Conservation (phyloP, 64 coral and sea anemone genomes). For the Montipora capricornis region DNA sequence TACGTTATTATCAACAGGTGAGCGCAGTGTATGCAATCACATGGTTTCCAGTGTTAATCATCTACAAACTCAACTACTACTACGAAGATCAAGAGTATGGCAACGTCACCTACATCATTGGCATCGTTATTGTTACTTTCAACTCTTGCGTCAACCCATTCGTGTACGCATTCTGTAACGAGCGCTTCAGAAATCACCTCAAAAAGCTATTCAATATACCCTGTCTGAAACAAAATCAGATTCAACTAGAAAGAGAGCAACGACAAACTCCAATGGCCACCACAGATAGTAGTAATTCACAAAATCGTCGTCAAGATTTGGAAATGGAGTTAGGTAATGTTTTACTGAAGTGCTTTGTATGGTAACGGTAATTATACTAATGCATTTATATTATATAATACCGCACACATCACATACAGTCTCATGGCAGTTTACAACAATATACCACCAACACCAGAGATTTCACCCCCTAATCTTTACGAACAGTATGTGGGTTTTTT, state of each 20-base stretch:
- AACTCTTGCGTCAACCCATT: conserved; percentile 73
- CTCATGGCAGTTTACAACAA: too few relatives aligned
- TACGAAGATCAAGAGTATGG: conserved; percentile 46
- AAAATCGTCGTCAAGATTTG: not conserved
- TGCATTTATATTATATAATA: too few relatives aligned
- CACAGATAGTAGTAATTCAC: conserved; percentile 16
- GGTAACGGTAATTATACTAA: too few relatives aligned
- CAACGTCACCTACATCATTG: conserved; percentile 57
- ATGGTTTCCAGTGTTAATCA: conserved; percentile 70
- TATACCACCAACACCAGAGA: too few relatives aligned
- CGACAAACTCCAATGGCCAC: not conserved
- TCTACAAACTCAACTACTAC: conserved; percentile 66
- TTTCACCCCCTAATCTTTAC: too few relatives aligned
- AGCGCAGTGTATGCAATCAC: conserved; percentile 60
- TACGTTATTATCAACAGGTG: not conserved
- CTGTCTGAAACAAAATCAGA: not conserved
- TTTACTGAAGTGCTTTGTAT: not conserved
- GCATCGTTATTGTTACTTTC: conserved; percentile 51
- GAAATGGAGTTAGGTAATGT: not conserved
- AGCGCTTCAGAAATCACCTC: conserved; percentile 60
- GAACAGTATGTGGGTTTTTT: too few relatives aligned
- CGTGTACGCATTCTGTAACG: conserved; percentile 65
- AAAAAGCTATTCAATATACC: conserved; percentile 2
- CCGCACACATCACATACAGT: too few relatives aligned
- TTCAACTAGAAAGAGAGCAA: not conserved